Base-by-base conservation (phyloP, 2,888 invertebrate genomes). In the Chymomyza caudatula region DNA sequence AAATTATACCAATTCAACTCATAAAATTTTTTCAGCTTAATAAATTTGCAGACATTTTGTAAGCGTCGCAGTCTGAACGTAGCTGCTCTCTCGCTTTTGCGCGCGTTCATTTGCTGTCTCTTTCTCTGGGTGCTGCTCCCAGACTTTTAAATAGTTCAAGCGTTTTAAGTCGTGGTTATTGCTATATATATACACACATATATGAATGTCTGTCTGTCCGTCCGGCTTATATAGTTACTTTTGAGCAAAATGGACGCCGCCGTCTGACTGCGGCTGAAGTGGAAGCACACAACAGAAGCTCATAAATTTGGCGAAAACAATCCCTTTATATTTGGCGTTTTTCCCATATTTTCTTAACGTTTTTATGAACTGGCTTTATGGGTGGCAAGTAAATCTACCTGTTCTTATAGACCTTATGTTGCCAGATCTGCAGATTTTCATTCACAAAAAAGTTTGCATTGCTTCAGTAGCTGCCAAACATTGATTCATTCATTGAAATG, bases 1-100 rank as follows among this genome's bases (percentile, higher is more conserved):
- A 88, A 87, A 88, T 88, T 88, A 88, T 88, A 83, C 87, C 83
- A 82, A 83, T 85, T 86, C 84, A 76, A 87, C 84, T 88, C 88
- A 88, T 88, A 88, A 88, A 88, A 80, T 81, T 86, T 84, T 85
- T 88, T 76, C 83, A 85, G 83, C 83, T 77, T 77, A 85, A 87
- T 87, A 87, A 85, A 85, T 87, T 84, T 70, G 77, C 87, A 80
- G 84, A 87, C 84, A 85, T 87, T 85, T 85, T 85, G 84, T 80
- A 60, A 60, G 60, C 15, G 23, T 19, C 49, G n/a, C 15, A 47
- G 47, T 17, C 47, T 15, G 19, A 57, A 29, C 4, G 8, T 57
- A 0, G 20, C 29, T 17, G 62, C 20, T 44, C n/a, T 37, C 29
- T 11, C 57, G 29, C 63, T 62, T 67, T 71, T 62, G 60, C 61